A percentile compares a stretch with the other conserved stretches of the same genome.
phyloP scores from a whole-genome alignment of 1,140 invertebrate genomes.

The Ceratina japonica region DNA sequence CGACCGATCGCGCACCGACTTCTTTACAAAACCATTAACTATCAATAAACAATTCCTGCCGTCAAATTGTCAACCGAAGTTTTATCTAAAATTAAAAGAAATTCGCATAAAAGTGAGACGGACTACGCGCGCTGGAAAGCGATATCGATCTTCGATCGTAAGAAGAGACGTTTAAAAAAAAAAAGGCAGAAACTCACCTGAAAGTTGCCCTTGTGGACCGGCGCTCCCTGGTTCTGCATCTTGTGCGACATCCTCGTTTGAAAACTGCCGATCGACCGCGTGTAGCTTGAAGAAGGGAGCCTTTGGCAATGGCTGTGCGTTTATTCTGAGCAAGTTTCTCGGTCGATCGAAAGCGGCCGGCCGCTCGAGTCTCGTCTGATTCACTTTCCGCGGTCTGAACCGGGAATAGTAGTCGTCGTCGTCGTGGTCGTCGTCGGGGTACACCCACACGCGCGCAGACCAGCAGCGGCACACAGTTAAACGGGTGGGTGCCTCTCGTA shows the following conservation, averaged over 20 bases:
- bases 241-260: slow-evolving; percentile 73
- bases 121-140: too few species aligned
- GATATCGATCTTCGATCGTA: too few species aligned
- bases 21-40: too few species aligned
- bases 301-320: slow-evolving; percentile 26
- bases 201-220: slow-evolving; percentile 72
- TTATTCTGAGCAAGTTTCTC: slow-evolving; percentile 29
- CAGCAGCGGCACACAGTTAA: not conserved
- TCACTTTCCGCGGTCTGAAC: slow-evolving; percentile 24
- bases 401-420: not conserved
- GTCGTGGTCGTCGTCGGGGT: not conserved
- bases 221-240: slow-evolving; percentile 62
- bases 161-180: too few species aligned
- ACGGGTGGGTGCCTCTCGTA: not conserved
- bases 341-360: slow-evolving; percentile 11
- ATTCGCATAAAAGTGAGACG: too few species aligned
- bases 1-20: too few species aligned
- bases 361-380: not conserved
- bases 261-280: slow-evolving; percentile 21
- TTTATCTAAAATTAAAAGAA: too few species aligned
- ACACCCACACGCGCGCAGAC: slow-evolving; percentile 12
- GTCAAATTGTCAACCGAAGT: too few species aligned
- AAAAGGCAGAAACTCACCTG: slow-evolving; percentile 68
- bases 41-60: too few species aligned
- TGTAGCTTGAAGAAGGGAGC: not conserved